These are phyloP conservation scores for Corythoichthys intestinalis DNA, from an alignment of 2,113 vertebrate genomes.

Conservation along the genomic window DNA sequence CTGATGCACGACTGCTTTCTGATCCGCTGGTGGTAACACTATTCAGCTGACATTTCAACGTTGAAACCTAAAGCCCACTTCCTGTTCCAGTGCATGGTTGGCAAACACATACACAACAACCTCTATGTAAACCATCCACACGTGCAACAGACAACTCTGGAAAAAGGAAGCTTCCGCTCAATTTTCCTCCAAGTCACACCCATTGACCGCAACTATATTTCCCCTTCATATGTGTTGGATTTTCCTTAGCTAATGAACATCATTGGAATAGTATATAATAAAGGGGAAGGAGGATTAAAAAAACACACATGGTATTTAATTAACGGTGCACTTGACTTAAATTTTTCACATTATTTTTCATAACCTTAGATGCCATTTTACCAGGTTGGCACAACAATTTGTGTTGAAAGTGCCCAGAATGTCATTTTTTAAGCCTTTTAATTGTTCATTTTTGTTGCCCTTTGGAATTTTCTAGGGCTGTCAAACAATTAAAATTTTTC, in stretches of 20 bases:
- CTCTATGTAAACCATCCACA: conserved; percentile 34
- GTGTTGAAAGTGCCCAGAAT: no score
- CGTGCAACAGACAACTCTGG: conserved; percentile 37
- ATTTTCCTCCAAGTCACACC: conserved; percentile 44
- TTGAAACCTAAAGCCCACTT: conserved; percentile 44
- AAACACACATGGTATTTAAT: not conserved
- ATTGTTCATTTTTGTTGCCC: no score
- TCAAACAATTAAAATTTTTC: no score
- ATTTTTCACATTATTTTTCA: not conserved
- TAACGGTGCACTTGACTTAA: not conserved
- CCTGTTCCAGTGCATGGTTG: conserved; percentile 31
- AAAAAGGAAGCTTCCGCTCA: conserved; percentile 25
- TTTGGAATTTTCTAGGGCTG: no score
- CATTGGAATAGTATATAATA: not conserved
- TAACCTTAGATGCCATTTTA: no score
- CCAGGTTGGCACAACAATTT: no score
- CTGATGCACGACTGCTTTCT: conserved; percentile 52
- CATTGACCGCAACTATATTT: conserved; percentile 15
- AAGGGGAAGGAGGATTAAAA: not conserved
- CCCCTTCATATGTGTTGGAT: conserved; percentile 26
- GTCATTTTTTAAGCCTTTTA: no score
- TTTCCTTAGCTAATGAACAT: conserved; percentile 2
- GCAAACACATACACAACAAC: conserved; percentile 10
- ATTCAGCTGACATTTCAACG: conserved; percentile 59
- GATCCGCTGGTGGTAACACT: conserved; percentile 54